Percentiles rank a stretch among this genome's conserved stretches.
These are phyloP conservation scores for Corythornis cristatus DNA, from an alignment of 2,113 vertebrate species.

Conservation along the genomic window DNA sequence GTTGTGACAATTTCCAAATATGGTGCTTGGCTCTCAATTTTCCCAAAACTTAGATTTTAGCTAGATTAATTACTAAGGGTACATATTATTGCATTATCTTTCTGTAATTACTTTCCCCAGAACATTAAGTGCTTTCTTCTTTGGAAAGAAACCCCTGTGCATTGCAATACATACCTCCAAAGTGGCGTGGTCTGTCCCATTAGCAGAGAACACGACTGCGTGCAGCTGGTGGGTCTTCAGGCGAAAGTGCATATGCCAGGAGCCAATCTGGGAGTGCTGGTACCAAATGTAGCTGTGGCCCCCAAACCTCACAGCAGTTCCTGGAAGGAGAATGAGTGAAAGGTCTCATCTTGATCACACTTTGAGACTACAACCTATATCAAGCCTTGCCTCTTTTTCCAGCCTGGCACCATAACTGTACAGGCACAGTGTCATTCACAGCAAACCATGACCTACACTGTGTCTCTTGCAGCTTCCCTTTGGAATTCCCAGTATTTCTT, in stretches of 20 bases:
- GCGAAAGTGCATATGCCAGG: conserved; percentile 81
- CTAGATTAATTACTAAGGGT: neutral
- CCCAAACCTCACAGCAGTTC: conserved; percentile 84
- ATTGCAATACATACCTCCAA: conserved; percentile 80
- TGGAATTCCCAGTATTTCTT: neutral
- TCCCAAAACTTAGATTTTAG: neutral
- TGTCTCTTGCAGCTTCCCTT: neutral
- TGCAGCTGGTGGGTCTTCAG: conserved; percentile 84
- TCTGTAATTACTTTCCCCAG: neutral
- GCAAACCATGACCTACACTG: neutral
- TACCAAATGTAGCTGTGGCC: conserved; percentile 85
- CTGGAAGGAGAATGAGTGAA: conserved; percentile 64
- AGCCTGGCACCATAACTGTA: neutral
- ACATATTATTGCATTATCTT: neutral
- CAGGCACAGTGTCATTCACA: neutral
- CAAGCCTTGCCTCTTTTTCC: neutral
- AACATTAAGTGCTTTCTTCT: neutral
- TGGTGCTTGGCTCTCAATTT: neutral
- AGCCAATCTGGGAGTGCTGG: conserved; percentile 60
- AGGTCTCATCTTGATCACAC: neutral
- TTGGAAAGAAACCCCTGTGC: neutral
- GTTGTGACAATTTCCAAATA: neutral
- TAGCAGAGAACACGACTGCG: conserved; percentile 75
- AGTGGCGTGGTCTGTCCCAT: conserved; percentile 73
- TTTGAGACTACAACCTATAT: neutral